Base-by-base conservation (phyloP, 1,140 invertebrate genomes). In the Nasonia giraulti region DNA sequence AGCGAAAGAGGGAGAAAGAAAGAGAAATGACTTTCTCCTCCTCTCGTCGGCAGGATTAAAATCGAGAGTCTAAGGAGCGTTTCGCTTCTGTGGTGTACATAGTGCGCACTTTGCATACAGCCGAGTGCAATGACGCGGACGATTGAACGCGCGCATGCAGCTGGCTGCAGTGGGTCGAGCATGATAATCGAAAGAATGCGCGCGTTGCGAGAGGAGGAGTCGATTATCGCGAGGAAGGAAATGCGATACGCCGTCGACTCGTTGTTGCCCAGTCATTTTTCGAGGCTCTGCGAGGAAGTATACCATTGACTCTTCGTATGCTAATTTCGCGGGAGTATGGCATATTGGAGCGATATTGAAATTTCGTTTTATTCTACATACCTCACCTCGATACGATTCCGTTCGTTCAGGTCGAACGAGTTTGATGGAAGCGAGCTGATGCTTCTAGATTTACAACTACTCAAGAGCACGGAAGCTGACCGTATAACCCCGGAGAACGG, bases 11-110 rank as follows among this genome's bases (percentile, higher is more conserved):
- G 0, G 6, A 5, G 31, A n/a, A n/a, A n/a, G n/a, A 75, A n/a
- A 55, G 69, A 74, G 68, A 40, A 37, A 82, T 74, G 69, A 82
- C 80, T 82, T 82, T 82, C 80, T 82, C 80, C 69, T 82, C 66
- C 55, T 62, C 55, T 62, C 17, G 55, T 62, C 55, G 55, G 55
- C 47, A 10, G 27, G 31, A 82, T 74, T 74, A 74, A 82, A 82
- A 82, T 27, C 80, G 69, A 82, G 71, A 82, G 81, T 76, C 81
- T 74, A 37, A 11, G 62, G n/a, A 8, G 27, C 20, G 20, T 62
- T 62, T 62, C 55, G 55, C 55, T 62, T 62, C 55, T 62, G 55
- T 62, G 55, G 17, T 62, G 55, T 62, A 62, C 14, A 17, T 62
- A 62, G 6, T 20, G 6, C 47, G 55, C 17, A n/a, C 6, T 62